A percentile compares a stretch with the other conserved stretches of the same genome.
These are phyloP conservation scores for Emydura subglobosa DNA, from an alignment of 2,113 vertebrate genomes.

Conservation along the genomic window DNA sequence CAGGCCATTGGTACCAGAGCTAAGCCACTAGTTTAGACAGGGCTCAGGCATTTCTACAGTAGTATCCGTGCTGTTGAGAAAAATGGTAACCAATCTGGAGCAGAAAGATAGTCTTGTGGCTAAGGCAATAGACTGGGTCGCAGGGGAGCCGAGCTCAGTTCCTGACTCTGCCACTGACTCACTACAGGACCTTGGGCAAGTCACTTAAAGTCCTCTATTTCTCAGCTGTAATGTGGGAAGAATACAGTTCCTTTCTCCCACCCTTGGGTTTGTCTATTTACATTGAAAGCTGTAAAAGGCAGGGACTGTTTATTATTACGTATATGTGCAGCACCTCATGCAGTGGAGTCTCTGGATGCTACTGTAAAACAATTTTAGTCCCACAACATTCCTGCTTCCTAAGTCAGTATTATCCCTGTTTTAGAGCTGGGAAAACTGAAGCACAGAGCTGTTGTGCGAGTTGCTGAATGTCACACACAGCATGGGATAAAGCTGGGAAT, in stretches of 20 bases:
- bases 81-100: not conserved
- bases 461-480: not conserved
- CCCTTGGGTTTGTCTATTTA: not conserved
- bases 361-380: not conserved
- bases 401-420: not conserved
- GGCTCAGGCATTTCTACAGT: not conserved
- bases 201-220: not conserved
- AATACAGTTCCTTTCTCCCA: not conserved
- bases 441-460: not conserved
- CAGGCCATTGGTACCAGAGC: not conserved
- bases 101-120: not conserved
- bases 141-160: not conserved
- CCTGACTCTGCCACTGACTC: not conserved
- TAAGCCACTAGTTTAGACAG: not conserved
- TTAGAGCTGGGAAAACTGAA: constrained; percentile 25
- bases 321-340: not conserved
- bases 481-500: not conserved
- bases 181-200: not conserved
- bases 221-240: not conserved
- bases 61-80: not conserved
- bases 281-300: not conserved
- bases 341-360: not conserved
- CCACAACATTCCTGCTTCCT: not conserved
- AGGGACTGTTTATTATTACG: not conserved
- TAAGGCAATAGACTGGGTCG: not conserved